Evolutionary conservation across 1,140 invertebrate species (phyloP).

Genomic region (Sarcophaga bullata): DNA sequence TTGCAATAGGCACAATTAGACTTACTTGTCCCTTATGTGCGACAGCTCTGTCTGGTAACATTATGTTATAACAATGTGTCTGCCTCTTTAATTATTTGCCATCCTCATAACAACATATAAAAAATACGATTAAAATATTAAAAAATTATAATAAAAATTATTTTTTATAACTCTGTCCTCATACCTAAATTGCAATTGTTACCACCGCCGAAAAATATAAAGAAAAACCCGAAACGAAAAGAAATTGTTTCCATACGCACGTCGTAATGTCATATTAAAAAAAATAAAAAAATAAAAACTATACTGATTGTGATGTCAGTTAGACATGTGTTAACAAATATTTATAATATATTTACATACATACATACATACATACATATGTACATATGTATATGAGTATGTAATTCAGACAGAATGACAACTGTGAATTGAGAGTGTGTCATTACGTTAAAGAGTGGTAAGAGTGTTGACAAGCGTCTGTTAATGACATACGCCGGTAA

Average conservation of each 20-base stretch:
- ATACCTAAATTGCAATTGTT: conserved; percentile 34
- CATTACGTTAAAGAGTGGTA: background rate
- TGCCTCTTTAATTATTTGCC: too few species aligned
- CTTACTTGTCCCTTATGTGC: too few species aligned
- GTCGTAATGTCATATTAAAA: background rate
- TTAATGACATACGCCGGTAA: conserved; percentile 1
- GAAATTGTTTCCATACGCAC: background rate
- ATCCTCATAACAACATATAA: background rate
- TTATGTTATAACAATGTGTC: too few species aligned
- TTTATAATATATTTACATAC: background rate
- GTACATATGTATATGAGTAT: background rate
- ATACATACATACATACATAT: conserved; percentile 27
- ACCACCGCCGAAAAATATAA: background rate
- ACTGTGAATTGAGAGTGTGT: too few species aligned
- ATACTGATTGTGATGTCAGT: too few species aligned
- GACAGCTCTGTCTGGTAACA: too few species aligned
- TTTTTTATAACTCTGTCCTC: conserved; percentile 21
- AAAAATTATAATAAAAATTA: background rate
- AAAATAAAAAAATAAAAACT: too few species aligned
- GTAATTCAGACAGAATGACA: background rate
- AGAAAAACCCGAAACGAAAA: background rate
- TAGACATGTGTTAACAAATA: too few species aligned
- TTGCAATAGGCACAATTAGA: too few species aligned
- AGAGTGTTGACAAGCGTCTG: background rate
- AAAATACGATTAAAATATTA: background rate